Evolutionary conservation across 1,140 invertebrate species (phyloP), one percentile per base, ranked within the genome.

Genomic region (Camponotus pennsylvanicus): DNA sequence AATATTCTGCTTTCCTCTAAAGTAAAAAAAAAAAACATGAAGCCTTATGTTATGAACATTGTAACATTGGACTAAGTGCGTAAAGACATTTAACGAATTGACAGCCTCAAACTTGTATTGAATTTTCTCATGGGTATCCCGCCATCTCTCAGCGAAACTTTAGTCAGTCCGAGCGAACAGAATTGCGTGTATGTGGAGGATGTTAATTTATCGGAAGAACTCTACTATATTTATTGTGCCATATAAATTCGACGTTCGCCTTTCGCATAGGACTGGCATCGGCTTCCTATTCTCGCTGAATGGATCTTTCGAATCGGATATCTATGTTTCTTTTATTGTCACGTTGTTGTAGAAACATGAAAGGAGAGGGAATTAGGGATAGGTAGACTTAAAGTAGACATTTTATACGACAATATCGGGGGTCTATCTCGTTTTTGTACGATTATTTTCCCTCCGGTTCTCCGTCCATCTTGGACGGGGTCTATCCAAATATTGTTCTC

Each of bases 211-310:
- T 87, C 66, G 71, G 69, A 87, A 86, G 70, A 86, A 86, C 87
- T 73, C 4, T 73, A 27, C 21, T 61, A 73, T 89, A 88, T 92
- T 91, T 91, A 89, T 93, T 90, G 92, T 93, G 92, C 92, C 92
- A 93, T 52, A 52, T 93, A 92, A 91, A 87, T 90, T 90, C 21
- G 69, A 85, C 67, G 84, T 85, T 73, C 63, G 85, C 75, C 64
- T 71, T 84, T 88, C 86, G 78, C 67, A 21, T 86, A 77, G 55
- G 59, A 86, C 37, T 90, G 88, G 61, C 88, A 88, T 88, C 70
- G 77, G 77, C 82, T 80, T 88, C 88, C 70, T 88, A 82, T 83
- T 52, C 71, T 82, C 77, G 59, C 55, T 71, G 66, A 86, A 89
- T 34, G 27, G 59, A 45, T 61, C 42, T 70, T 71, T 82, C 75